Conservation (phyloP, 2,797 vertebrate species). For the Cirrhinus mrigala region DNA sequence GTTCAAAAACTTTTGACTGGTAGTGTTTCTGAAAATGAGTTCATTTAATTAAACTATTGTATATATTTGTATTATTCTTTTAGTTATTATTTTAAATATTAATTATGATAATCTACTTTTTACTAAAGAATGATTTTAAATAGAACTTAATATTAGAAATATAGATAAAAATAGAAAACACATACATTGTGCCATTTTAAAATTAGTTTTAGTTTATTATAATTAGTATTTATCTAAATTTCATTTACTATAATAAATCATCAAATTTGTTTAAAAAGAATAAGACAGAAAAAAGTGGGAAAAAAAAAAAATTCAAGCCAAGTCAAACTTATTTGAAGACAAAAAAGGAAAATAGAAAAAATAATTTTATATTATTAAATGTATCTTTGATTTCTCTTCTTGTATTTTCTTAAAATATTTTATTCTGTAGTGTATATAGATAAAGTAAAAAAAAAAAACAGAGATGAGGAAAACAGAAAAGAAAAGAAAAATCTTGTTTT, state of each 20-base stretch:
- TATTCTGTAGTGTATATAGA: background rate
- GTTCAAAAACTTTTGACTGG: no score
- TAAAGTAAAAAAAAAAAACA: no score
- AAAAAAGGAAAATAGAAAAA: background rate
- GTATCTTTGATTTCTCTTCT: background rate
- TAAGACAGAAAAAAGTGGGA: background rate
- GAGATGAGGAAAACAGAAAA: no score
- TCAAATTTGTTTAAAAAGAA: background rate
- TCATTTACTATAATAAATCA: background rate
- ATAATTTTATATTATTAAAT: background rate
- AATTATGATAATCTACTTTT: background rate
- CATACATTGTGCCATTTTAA: background rate
- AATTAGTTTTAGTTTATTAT: background rate
- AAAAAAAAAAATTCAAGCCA: background rate
- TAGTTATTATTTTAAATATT: background rate
- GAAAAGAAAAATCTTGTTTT: no score
- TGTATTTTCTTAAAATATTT: background rate
- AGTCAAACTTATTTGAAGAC: background rate
- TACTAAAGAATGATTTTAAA: background rate
- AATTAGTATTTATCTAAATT: background rate
- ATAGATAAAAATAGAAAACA: background rate
- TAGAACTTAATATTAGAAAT: background rate
- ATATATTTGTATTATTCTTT: background rate
- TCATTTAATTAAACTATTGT: background rate
- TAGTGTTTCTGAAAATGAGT: background rate